A percentile compares a stretch with the other conserved stretches of the same genome.
Conservation (phyloP, 2,113 vertebrate genomes). For the Gavia stellata region DNA sequence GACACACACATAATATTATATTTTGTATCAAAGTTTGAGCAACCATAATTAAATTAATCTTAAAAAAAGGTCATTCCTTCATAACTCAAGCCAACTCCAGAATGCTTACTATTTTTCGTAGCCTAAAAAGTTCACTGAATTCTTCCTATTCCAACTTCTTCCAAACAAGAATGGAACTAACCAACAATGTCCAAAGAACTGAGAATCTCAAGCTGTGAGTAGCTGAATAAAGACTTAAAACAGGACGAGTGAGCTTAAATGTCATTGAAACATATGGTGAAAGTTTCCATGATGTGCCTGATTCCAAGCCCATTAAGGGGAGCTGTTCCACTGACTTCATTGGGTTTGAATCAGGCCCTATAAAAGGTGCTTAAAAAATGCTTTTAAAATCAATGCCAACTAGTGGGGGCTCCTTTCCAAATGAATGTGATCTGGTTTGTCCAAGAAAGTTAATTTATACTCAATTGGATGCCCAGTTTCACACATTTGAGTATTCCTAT, state of each 20-base stretch:
- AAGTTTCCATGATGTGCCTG: background rate
- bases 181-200: background rate
- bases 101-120: background rate
- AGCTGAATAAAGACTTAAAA: constrained; percentile 10
- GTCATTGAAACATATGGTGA: constrained; percentile 17
- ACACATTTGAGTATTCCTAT: background rate
- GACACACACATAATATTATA: background rate
- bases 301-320: constrained; percentile 3
- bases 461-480: background rate
- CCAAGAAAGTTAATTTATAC: constrained; percentile 8
- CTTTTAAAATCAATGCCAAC: background rate
- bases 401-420: background rate
- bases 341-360: background rate
- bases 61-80: background rate
- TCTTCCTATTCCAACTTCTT: constrained; percentile 3
- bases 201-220: constrained; percentile 25
- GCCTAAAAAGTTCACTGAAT: background rate
- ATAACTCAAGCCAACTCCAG: background rate
- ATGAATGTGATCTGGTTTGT: background rate
- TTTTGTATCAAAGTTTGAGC: background rate
- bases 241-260: background rate
- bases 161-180: background rate
- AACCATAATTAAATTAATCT: background rate
- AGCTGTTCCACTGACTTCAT: constrained; percentile 28
- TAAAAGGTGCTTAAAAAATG: constrained; percentile 11